Base-by-base conservation (phyloP, 2,113 vertebrate genomes). In the Daboia siamensis region DNA sequence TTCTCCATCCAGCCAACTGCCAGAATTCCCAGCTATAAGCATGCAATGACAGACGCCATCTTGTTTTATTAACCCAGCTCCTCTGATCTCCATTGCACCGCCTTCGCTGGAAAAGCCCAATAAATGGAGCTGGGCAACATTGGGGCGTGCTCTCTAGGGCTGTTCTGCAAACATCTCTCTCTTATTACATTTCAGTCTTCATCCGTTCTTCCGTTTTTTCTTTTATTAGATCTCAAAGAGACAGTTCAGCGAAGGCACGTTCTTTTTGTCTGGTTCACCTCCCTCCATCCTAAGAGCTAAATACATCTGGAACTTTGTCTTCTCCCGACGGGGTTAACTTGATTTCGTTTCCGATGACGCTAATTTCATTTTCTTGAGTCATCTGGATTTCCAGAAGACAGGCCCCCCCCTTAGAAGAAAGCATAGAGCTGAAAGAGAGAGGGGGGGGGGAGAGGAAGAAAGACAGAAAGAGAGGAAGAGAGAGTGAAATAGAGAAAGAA, bases 371-470 rank as follows among this genome's bases (percentile, higher is more conserved):
- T 91, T 64, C n/a, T 33, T 52, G 24, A 51, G 33, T 24, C 61
- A 74, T 74, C 86, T 74, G 59, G n/a, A 46, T 92, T 57, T 91
- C 91, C 91, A 92, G 59, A 74, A 56, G 74, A 87, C 24, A 55
- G 17, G 12, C 8, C 21, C 44, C 8, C 21, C 44, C 4, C 11
- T 46, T 44, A 57, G 26, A 85, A 20, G 13, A 10, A 69, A 64
- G 21, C 57, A 54, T 52, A 11, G 23, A 54, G 57, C 15, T n/a
- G 39, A 2, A 33, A 74, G 48, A 51, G 1, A 56, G 55, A 56
- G 20, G 6, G 55, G 21, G 55, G 6, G 20, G 21, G 55, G 54
- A 55, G 54, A 17, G 13, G 15, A 13, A 15, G 3, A 55, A 13
- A 8, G 51, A 59, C 2, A 59, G 0, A 55, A 4, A 55, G 4